phyloP scores from a whole-genome alignment of 2,113 vertebrate genomes.

The Zosterops pallidus region DNA sequence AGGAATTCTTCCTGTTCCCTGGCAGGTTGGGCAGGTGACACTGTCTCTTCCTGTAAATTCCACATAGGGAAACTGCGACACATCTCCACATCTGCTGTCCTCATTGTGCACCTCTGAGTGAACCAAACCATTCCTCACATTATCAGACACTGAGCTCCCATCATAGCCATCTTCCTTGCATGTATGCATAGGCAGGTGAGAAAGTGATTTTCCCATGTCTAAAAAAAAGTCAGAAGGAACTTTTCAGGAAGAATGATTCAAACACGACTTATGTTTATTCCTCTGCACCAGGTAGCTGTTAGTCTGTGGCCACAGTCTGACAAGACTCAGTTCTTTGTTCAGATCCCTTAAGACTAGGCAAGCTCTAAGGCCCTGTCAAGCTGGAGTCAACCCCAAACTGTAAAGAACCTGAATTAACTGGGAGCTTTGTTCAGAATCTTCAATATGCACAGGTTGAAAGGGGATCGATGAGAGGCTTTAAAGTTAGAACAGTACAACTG shows the following conservation, averaged over 20 bases:
- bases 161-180: slow-evolving; percentile 80
- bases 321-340: background rate
- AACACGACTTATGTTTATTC: background rate
- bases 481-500: background rate
- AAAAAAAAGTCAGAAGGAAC: background rate
- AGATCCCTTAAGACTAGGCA: background rate
- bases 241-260: background rate
- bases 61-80: slow-evolving; percentile 96
- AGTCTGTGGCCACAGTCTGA: fast-evolving
- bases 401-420: background rate
- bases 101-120: slow-evolving; percentile 76
- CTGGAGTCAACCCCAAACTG: background rate
- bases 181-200: slow-evolving; percentile 79
- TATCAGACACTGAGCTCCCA: slow-evolving; percentile 75
- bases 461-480: fast-evolving
- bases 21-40: slow-evolving; percentile 95
- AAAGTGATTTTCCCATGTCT: slow-evolving; percentile 92
- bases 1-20: slow-evolving; percentile 97
- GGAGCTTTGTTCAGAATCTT: background rate
- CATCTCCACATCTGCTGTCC: slow-evolving; percentile 85
- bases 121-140: slow-evolving; percentile 69
- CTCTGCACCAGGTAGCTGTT: background rate
- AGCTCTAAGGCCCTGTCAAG: background rate
- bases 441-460: fast-evolving
- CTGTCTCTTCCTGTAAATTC: slow-evolving; percentile 97